Evolutionary conservation across 2,888 invertebrate genomes (phyloP).

Genomic region (Hipparchia semele): DNA sequence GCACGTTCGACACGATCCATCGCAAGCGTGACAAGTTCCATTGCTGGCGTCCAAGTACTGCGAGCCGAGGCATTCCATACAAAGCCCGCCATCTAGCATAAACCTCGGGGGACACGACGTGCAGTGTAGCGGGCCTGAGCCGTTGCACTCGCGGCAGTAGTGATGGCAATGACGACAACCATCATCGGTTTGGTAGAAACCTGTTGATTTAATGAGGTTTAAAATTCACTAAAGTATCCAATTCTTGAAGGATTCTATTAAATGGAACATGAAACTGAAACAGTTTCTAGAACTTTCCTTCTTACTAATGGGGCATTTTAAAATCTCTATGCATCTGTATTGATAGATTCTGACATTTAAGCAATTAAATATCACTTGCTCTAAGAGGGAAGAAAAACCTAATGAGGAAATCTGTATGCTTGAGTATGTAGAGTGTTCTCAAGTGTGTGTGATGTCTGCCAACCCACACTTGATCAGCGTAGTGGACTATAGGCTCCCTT

Average conservation of each 20-base stretch:
- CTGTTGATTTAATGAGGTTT: slow-evolving; percentile 45
- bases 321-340: too few species aligned
- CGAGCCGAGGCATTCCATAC: slow-evolving; percentile 89
- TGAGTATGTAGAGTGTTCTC: too few species aligned
- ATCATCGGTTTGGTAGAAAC: slow-evolving; percentile 91
- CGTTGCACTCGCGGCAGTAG: slow-evolving; percentile 93
- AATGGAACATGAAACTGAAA: not conserved
- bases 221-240: not conserved
- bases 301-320: too few species aligned
- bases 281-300: too few species aligned
- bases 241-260: not conserved
- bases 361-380: too few species aligned
- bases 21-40: slow-evolving; percentile 86
- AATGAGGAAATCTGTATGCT: too few species aligned
- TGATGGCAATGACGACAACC: slow-evolving; percentile 95
- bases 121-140: slow-evolving; percentile 89
- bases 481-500: too few species aligned
- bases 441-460: too few species aligned
- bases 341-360: too few species aligned
- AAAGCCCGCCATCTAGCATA: slow-evolving; percentile 88
- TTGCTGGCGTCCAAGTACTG: slow-evolving; percentile 88
- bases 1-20: slow-evolving; percentile 85
- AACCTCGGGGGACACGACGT: slow-evolving; percentile 88
- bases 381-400: too few species aligned
- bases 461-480: too few species aligned